Evolutionary conservation across 2,797 vertebrate species (phyloP), one percentile per base, ranked within the genome.

Genomic region (Streptopelia turtur): DNA sequence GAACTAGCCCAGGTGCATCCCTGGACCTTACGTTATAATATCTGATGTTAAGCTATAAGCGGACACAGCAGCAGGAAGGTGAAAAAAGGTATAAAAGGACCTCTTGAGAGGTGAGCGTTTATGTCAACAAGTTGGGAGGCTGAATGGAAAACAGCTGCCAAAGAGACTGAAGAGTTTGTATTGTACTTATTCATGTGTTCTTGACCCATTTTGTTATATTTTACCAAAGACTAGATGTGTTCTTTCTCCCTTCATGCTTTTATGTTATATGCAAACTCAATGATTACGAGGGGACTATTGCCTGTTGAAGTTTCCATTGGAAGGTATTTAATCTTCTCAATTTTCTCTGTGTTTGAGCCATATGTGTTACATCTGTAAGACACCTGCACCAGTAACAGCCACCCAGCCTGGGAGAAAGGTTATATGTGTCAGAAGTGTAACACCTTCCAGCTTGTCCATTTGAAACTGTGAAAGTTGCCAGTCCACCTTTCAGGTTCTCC

Each of bases 361-460:
- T 76, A n/a, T 52, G 12, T 47, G 13, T 69, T 39, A 30, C 6
- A 55, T 7, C 24, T 59, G 7, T 31, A 70, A 79, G 33, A 74
- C 12, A 23, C 7, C 43, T 53, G 15, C 16, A 12, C 25, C 52
- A 33, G 17, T 61, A 31, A 21, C 25, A 43, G 23, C 23, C 20
- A 50, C 30, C 11, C 35, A 83, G 17, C 6, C 39, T 45, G 39
- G 35, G 39, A 68, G 49, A 78, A 66, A 4, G 0, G 22, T n/a
- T 75, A 2, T 25, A 20, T 25, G 14, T 52, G 25, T 87, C 31
- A 23, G 37, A 65, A 85, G 20, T 3, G 0, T 72, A 65, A 27
- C 22, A 43, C 5, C 14, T 59, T 24, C 39, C 61, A 79, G 6
- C 3, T 21, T 31, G 59, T 63, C 52, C 0, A 0, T 17, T 37